Conservation (phyloP, 2,888 invertebrate species). For the Drosophila phalerata region DNA sequence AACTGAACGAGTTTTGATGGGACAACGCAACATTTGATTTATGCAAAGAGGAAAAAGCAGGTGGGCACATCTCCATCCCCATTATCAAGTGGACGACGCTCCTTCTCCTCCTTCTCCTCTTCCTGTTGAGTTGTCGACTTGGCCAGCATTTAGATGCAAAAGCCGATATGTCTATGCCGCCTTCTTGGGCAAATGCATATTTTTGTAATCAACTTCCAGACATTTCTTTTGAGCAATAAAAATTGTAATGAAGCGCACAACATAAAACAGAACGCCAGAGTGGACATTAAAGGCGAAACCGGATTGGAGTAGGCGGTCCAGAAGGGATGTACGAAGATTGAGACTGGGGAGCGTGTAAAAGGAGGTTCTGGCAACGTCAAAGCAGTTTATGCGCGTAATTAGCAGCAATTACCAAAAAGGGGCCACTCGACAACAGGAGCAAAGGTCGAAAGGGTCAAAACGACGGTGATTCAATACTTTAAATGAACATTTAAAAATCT, state of each 20-base stretch:
- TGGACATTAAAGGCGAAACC: constrained; percentile 55
- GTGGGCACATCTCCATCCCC: constrained; percentile 27
- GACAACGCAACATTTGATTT: constrained; percentile 75
- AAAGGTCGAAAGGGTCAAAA: constrained; percentile 17
- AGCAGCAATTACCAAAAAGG: constrained; percentile 68
- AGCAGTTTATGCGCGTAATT: constrained; percentile 76
- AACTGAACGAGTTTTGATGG: constrained; percentile 63
- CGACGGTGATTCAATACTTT: constrained; percentile 46
- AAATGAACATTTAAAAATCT: constrained; percentile 1
- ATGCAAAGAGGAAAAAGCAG: constrained; percentile 51
- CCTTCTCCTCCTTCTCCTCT: not conserved
- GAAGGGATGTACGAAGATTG: not conserved
- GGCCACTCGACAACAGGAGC: not conserved
- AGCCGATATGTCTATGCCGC: constrained; percentile 14
- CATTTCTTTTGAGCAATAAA: constrained; percentile 69
- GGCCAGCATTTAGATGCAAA: constrained; percentile 40
- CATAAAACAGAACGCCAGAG: constrained; percentile 68
- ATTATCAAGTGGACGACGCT: constrained; percentile 19
- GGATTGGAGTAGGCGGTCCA: constrained; percentile 20
- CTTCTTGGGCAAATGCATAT: constrained; percentile 35
- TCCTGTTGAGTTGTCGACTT: constrained; percentile 11
- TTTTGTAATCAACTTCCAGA: constrained; percentile 59
- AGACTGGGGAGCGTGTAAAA: not conserved
- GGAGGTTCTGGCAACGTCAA: constrained; percentile 37
- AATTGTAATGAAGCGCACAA: constrained; percentile 72